Evolutionary conservation across 2,888 invertebrate genomes (phyloP), one percentile per base, ranked within the genome.

Genomic region (Dioctria rufipes): DNA sequence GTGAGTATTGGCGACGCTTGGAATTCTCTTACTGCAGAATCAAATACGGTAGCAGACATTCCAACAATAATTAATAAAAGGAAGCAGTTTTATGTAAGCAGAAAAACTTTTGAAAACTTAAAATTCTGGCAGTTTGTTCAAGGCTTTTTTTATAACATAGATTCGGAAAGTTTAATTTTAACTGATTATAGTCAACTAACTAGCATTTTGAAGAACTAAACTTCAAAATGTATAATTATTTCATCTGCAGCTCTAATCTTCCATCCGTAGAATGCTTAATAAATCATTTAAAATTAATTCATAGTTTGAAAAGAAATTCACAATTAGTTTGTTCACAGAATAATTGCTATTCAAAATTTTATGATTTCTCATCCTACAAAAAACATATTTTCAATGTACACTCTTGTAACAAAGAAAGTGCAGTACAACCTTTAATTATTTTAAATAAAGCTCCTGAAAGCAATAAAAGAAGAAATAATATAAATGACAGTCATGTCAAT

Each of bases 241-340:
- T 51, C 11, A 51, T 51, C 1, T 51, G 51, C 51, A 2, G 11
- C 6, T 51, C 51, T 51, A 51, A 51, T 51, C 51, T 51, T 51
- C 11, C 11, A 51, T 51, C 51, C 6, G 51, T 51, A 51, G 51
- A 51, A 51, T 9, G 51, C 51, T 51, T 51, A 51, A 51, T 51
- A 51, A 51, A 11, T 11, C 51, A 51, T 51, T 51, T 51, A 51
- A 51, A 51, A 51, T 51, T 51, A 51, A 51, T 51, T 51, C 51
- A 51, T 51, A 9, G 51, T 51, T 51, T 51, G 51, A 51, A 51
- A 11, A 51, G n/a, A 51, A 51, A 51, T 51, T 11, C 51, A 51
- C 6, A 51, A 51, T 11, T 51, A 9, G 11, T 51, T 51, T 51
- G 51, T 11, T 51, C 51, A 51, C 51, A 51, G 51, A 6, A 51